Base-by-base conservation (phyloP, 2,797 vertebrate genomes). In the Cyprinodon diabolis region DNA sequence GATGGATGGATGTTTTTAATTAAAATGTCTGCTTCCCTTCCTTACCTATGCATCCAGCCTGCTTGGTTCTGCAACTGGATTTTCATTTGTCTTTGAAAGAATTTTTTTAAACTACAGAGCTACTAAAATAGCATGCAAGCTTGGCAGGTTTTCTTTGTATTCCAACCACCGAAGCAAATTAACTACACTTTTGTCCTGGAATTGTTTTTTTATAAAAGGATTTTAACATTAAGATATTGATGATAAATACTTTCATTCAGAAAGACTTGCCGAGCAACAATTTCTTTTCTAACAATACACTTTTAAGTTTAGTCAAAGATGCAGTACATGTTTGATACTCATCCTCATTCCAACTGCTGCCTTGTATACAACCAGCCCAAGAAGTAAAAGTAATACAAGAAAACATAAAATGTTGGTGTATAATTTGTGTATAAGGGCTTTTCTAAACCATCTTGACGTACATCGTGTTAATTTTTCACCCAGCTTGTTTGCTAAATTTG, bases 371-470 rank as follows among this genome's bases (percentile, higher is more conserved):
- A n/a, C 43, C 51, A 71, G 63, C 51, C 51, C 25, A 67, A 52
- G 69, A 65, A 75, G n/a, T 49, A 49, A 49, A 66, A 68, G 66
- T 69, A 66, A 84, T 40, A 81, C 78, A 66, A 35, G 60, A 40
- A 79, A 80, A 76, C 49, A 2, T 6, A 6, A 40, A 65, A 55
- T 66, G 62, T 25, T n/a, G 17, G 12, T 65, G 4, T n/a, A 23
- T 25, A 30, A 30, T 69, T 30, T 17, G 43, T 8, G 9, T 65
- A 17, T 30, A 51, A 9, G 9, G 54, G 13, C n/a, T 55, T 56
- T 51, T 19, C 52, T 21, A 58, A 51, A 71, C 19, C 35, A 68
- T 11, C 15, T 15, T 49, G 58, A 8, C 4, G n/a, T 47, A 57
- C 43, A 40, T 76, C 54, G 35, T 25, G 11, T 6, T 69, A 55